Conservation (phyloP, 2,113 vertebrate species). For the Leucosticte australis region DNA sequence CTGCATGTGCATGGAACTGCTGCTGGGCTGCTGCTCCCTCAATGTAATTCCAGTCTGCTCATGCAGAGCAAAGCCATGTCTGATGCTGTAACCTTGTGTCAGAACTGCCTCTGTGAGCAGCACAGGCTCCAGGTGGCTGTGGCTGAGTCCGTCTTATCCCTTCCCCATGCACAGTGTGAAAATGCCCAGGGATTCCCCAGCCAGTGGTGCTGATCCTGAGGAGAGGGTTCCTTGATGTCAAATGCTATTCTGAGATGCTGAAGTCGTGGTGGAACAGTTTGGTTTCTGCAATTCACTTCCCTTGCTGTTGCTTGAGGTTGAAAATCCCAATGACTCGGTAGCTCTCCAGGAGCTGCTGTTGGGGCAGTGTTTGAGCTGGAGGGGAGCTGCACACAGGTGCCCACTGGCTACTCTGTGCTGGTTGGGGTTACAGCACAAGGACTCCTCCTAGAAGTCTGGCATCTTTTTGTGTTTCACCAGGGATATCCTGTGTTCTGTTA, state of each 20-base stretch:
- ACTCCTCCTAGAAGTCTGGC: not conserved
- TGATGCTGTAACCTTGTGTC: not conserved
- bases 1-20: accelerated
- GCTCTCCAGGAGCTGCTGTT: not conserved
- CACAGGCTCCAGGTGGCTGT: not conserved
- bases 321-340: not conserved
- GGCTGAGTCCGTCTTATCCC: accelerated
- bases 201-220: not conserved
- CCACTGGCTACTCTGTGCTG: not conserved
- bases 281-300: not conserved
- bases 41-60: accelerated
- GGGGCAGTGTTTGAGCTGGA: not conserved
- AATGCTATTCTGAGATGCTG: not conserved
- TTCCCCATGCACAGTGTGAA: not conserved
- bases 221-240: not conserved
- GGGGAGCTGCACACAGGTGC: not conserved
- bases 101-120: not conserved
- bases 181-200: not conserved
- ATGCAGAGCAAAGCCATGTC: not conserved
- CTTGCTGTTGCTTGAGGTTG: not conserved
- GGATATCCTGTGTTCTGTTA: not conserved
- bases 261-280: not conserved
- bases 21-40: not conserved
- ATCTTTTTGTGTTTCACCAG: not conserved
- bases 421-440: not conserved